phyloP scores from a whole-genome alignment of 2,888 invertebrate genomes.

The Philereme vetulata region DNA sequence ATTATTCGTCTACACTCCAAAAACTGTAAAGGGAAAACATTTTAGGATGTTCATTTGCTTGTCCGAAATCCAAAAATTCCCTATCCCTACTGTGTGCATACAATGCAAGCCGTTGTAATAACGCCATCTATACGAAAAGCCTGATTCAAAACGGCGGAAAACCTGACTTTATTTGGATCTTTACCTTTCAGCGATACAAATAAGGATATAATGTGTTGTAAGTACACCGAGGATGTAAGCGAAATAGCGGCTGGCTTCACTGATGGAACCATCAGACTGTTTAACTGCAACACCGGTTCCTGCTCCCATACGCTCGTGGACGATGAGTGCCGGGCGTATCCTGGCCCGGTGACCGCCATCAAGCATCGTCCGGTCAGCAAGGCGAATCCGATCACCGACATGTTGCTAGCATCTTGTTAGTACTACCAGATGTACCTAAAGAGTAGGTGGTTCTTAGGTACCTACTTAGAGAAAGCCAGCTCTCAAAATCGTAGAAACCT shows the following conservation, averaged over 20 bases:
- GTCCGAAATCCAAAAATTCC: too few species aligned
- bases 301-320: slow-evolving; percentile 79
- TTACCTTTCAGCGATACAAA: slow-evolving; percentile 75
- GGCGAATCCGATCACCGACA: slow-evolving; percentile 84
- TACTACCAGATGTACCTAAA: neutral
- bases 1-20: too few species aligned
- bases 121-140: too few species aligned
- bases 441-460: too few species aligned
- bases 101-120: too few species aligned
- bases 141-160: too few species aligned
- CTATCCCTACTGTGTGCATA: too few species aligned
- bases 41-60: too few species aligned
- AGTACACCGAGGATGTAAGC: slow-evolving; percentile 85
- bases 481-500: too few species aligned
- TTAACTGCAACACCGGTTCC: slow-evolving; percentile 75
- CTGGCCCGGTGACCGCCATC: slow-evolving; percentile 84
- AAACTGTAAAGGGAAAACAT: too few species aligned
- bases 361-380: slow-evolving; percentile 85
- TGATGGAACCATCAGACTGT: slow-evolving; percentile 84
- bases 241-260: slow-evolving; percentile 84
- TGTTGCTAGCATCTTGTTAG: slow-evolving; percentile 84
- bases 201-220: slow-evolving; percentile 82
- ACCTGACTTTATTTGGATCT: neutral
- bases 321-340: slow-evolving; percentile 78
- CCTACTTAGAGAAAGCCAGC: too few species aligned